These are phyloP conservation scores for Drosophila ogumai DNA, from an alignment of 1,140 invertebrate species.

Conservation along the genomic window DNA sequence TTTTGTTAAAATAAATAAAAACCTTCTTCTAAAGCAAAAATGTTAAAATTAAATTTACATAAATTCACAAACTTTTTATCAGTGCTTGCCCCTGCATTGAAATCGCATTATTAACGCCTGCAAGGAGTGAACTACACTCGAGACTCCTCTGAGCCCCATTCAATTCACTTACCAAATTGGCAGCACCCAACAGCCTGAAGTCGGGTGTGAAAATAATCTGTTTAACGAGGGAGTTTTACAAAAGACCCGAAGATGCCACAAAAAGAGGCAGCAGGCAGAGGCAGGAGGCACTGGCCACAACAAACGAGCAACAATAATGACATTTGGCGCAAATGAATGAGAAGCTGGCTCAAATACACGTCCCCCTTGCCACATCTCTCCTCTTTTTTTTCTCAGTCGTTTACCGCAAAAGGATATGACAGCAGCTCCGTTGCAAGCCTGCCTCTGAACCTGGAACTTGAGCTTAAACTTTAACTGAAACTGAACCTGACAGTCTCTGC, in stretches of 20 bases:
- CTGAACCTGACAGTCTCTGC: slow-evolving; percentile 42
- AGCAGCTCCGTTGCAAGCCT: slow-evolving; percentile 52
- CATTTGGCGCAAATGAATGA: slow-evolving; percentile 83
- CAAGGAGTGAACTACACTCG: slow-evolving; percentile 19
- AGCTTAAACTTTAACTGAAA: slow-evolving; percentile 29
- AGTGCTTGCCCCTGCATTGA: slow-evolving; percentile 66
- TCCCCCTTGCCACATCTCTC: background rate
- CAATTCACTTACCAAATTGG: slow-evolving; percentile 67
- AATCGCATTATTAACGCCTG: slow-evolving; percentile 83
- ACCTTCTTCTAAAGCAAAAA: too few species aligned
- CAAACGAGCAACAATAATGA: slow-evolving; percentile 83
- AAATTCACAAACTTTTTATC: background rate
- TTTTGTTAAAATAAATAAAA: too few species aligned
- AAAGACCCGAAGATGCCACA: slow-evolving; percentile 66
- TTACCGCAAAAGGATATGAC: slow-evolving; percentile 81
- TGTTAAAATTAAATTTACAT: too few species aligned
- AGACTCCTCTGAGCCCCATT: slow-evolving; percentile 28
- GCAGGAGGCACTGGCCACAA: slow-evolving; percentile 43
- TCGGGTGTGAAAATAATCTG: slow-evolving; percentile 82
- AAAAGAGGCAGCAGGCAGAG: slow-evolving; percentile 21
- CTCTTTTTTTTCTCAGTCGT: slow-evolving; percentile 12
- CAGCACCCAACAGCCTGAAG: slow-evolving; percentile 38
- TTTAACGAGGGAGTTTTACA: slow-evolving; percentile 83
- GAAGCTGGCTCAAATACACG: slow-evolving; percentile 69
- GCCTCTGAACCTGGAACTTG: slow-evolving; percentile 37